These are phyloP conservation scores for Glandiceps talaboti DNA, from an alignment of 53 echinoderm and acorn worm genomes.

Conservation along the genomic window DNA sequence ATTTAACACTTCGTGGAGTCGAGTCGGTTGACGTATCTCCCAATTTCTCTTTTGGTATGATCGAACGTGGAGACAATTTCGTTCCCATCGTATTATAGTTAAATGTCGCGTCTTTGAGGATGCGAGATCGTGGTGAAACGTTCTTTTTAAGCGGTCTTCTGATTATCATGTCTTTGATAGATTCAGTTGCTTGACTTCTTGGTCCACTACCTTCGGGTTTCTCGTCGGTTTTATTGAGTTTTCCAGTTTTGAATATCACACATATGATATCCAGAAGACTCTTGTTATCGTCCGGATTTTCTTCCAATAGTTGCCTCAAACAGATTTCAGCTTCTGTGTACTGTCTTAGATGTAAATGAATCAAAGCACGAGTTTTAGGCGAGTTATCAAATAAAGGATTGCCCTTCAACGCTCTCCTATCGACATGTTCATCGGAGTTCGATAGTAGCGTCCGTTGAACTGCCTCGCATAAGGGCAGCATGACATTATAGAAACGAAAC, in stretches of 20 bases:
- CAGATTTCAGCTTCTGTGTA: neutral
- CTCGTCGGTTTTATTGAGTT: neutral
- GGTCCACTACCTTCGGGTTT: neutral
- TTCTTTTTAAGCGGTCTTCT: neutral
- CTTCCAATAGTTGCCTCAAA: neutral
- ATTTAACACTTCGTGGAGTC: neutral
- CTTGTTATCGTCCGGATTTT: neutral
- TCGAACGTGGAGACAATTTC: neutral
- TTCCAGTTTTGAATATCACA: neutral
- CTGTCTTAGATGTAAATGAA: neutral
- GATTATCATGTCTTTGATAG: neutral
- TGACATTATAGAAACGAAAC: neutral
- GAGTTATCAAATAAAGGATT: neutral
- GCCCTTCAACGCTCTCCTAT: neutral
- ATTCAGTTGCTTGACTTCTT: neutral
- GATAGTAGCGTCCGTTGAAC: neutral
- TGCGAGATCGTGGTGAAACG: neutral
- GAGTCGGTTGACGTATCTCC: neutral
- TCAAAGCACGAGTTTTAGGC: neutral
- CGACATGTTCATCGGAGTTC: neutral
- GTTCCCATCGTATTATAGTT: neutral
- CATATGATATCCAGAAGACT: neutral
- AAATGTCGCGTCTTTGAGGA: neutral
- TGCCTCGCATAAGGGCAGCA: neutral
- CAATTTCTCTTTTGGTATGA: neutral